Conservation (phyloP, 1,140 invertebrate species). For the Asbolus verrucosus region DNA sequence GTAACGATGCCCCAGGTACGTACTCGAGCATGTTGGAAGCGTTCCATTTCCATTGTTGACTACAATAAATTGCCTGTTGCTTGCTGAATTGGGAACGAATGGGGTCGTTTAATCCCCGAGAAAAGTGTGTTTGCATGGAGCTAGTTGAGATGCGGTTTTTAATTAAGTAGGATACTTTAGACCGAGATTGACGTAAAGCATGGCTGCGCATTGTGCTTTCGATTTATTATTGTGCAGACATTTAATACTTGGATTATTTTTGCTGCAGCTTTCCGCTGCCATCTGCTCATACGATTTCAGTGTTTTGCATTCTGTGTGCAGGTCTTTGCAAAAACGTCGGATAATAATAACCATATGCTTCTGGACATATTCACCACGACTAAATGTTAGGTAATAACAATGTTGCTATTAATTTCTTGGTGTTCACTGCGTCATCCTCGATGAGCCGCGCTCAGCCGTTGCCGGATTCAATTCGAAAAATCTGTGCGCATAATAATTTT, state of each 20-base stretch:
- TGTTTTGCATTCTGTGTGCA: constrained; percentile 56
- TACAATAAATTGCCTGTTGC: constrained; percentile 39
- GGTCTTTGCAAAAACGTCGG: constrained; percentile 57
- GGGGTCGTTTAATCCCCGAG: neutral
- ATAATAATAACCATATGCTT: constrained; percentile 63
- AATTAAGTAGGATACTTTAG: constrained; percentile 6
- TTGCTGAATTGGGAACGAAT: constrained; percentile 35
- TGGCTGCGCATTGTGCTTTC: constrained; percentile 29
- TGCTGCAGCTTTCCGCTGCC: constrained; percentile 15
- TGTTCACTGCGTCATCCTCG: constrained; percentile 19
- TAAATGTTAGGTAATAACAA: constrained; percentile 62
- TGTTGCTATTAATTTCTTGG: constrained; percentile 49
- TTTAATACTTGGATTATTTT: constrained; percentile 22
- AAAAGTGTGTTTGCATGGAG: constrained; percentile 26
- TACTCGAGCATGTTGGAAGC: constrained; percentile 34
- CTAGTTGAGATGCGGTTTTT: neutral
- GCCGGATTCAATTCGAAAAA: neutral
- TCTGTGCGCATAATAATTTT: neutral
- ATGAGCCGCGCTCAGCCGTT: constrained; percentile 4
- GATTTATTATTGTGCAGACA: constrained; percentile 15
- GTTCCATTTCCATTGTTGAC: constrained; percentile 7
- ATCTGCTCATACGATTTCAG: constrained; percentile 32
- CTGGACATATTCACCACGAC: constrained; percentile 59
- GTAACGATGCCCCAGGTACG: constrained; percentile 74
- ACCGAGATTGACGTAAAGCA: constrained; percentile 18